Evolutionary conservation across 2,113 vertebrate genomes (phyloP).

Genomic region (Eolophus roseicapilla): DNA sequence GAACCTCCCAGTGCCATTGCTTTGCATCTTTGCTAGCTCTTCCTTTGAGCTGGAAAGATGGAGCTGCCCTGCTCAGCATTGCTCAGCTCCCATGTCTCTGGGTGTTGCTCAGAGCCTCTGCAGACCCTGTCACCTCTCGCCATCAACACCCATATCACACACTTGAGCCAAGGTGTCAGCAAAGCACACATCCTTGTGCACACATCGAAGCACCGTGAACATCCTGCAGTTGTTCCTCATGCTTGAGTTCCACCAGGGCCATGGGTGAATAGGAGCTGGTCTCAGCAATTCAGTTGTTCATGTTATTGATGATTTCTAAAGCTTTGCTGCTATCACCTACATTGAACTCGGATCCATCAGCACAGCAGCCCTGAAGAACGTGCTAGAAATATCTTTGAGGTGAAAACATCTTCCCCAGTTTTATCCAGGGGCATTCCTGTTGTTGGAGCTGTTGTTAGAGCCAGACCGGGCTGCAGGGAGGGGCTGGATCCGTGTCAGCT

Average conservation of each 20-base stretch:
- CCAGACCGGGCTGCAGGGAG: neutral
- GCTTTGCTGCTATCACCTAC: neutral
- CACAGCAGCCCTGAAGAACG: neutral
- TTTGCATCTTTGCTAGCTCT: neutral
- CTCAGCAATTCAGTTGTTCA: neutral
- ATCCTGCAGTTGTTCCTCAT: neutral
- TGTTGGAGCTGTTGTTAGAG: neutral
- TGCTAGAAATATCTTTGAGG: neutral
- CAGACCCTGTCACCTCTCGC: neutral
- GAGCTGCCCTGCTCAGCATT: neutral
- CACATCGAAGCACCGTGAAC: too few species aligned
- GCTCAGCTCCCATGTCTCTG: neutral
- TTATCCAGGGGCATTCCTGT: neutral
- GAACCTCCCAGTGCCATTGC: neutral
- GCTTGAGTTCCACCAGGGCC: neutral
- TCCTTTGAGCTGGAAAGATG: neutral
- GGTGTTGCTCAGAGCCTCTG: neutral
- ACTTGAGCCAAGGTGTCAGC: neutral
- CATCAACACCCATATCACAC: accelerated
- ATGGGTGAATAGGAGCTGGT: neutral
- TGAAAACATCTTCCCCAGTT: neutral
- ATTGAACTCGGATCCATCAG: neutral
- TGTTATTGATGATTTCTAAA: neutral
- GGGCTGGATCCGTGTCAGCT: neutral
- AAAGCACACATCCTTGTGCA: neutral